phyloP scores from a whole-genome alignment of 2,113 vertebrate genomes.

The Apodemus speciosus region DNA sequence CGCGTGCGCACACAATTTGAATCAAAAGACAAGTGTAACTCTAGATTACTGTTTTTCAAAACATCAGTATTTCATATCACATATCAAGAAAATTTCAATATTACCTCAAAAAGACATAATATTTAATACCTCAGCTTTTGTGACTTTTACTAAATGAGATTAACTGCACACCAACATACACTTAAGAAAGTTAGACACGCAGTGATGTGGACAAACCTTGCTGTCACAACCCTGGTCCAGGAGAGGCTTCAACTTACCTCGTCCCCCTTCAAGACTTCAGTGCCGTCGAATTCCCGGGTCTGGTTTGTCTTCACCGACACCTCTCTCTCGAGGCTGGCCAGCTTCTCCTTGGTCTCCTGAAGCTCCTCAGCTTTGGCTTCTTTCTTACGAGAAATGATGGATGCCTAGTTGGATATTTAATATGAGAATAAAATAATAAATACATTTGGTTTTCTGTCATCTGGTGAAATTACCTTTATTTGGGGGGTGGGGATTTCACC shows the following conservation, averaged over 20 bases:
- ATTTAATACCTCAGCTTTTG: slow-evolving; percentile 37
- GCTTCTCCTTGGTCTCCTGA: slow-evolving; percentile 94
- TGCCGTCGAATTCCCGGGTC: slow-evolving; percentile 86
- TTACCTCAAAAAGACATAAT: not conserved
- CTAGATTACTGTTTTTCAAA: slow-evolving; percentile 20
- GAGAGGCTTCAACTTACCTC: slow-evolving; percentile 87
- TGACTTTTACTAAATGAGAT: slow-evolving; percentile 53
- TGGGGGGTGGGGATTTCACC: not conserved
- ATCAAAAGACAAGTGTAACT: not conserved
- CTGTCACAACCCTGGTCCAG: not conserved
- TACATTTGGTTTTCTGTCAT: not conserved
- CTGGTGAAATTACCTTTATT: slow-evolving; percentile 22
- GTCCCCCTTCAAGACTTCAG: slow-evolving; percentile 90
- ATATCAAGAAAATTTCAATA: slow-evolving; percentile 16
- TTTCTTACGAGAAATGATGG: slow-evolving; percentile 95
- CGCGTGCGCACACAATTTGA: not conserved
- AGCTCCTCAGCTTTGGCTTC: slow-evolving; percentile 96
- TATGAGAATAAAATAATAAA: slow-evolving; percentile 45
- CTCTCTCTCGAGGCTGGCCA: slow-evolving; percentile 88
- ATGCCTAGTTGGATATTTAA: slow-evolving; percentile 87
- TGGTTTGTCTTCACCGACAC: slow-evolving; percentile 88
- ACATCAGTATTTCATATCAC: slow-evolving; percentile 1
- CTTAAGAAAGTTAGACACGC: slow-evolving; percentile 15
- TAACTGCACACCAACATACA: slow-evolving; percentile 39
- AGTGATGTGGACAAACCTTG: not conserved